Percentiles rank a stretch among this genome's conserved stretches.
phyloP scores from a whole-genome alignment of 1,140 invertebrate species.

The Drosophila setifemur region DNA sequence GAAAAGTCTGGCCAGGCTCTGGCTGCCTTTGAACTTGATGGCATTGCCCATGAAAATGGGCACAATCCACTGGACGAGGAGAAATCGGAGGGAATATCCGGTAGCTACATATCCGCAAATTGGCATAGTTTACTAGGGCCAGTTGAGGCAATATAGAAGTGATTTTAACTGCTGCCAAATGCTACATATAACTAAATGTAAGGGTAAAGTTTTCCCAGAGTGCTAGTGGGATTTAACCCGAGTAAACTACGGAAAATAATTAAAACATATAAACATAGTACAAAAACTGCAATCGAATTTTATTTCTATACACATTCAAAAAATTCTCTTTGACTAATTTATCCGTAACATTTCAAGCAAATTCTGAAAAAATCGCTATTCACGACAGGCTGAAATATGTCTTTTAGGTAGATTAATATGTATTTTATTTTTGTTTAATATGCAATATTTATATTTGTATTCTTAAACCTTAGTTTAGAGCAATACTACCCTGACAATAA shows the following conservation, averaged over 20 bases:
- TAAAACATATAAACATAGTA: too few relatives aligned
- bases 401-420: too few relatives aligned
- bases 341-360: too few relatives aligned
- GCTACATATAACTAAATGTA: neutral
- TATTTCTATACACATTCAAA: neutral
- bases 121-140: constrained; percentile 10
- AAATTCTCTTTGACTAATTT: too few relatives aligned
- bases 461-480: too few relatives aligned
- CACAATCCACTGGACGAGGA: neutral
- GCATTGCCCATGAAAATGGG: constrained; percentile 32
- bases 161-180: constrained; percentile 1
- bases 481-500: too few relatives aligned
- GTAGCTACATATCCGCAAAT: neutral
- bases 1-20: constrained; percentile 14
- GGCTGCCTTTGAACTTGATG: constrained; percentile 46
- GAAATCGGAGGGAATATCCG: neutral
- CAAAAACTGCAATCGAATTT: too few relatives aligned
- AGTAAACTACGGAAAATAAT: neutral
- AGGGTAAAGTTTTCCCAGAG: neutral
- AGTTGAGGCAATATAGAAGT: constrained; percentile 25
- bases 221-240: too few relatives aligned
- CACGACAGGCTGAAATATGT: too few relatives aligned
- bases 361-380: too few relatives aligned
- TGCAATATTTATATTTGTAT: too few relatives aligned
- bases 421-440: too few relatives aligned